Percentiles rank a stretch among this genome's conserved stretches.
These are phyloP conservation scores for Lasioglossum albipes DNA, from an alignment of 1,140 invertebrate species.

Conservation along the genomic window DNA sequence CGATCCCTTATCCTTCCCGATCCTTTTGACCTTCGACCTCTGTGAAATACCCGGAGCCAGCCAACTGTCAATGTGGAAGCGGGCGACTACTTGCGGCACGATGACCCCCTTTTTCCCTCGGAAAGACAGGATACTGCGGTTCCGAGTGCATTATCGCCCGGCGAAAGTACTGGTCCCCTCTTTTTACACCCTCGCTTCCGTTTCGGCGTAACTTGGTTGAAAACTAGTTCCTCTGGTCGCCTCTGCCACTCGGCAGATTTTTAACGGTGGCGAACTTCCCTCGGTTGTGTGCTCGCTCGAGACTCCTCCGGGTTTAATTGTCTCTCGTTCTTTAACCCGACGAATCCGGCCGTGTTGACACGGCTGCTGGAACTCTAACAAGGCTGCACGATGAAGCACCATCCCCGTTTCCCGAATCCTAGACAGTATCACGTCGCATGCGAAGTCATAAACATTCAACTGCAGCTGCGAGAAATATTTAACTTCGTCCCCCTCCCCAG, in stretches of 20 bases:
- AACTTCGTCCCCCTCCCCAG: no score
- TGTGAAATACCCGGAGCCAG: neutral
- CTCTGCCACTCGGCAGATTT: slow-evolving; percentile 5
- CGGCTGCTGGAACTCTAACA: no score
- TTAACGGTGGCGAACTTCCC: neutral
- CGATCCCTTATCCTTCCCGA: slow-evolving; percentile 27
- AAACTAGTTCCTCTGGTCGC: slow-evolving; percentile 38
- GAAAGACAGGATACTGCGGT: slow-evolving; percentile 41
- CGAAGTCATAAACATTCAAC: no score
- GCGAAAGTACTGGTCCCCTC: slow-evolving; percentile 22
- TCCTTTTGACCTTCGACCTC: slow-evolving; percentile 57
- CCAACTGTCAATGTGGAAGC: neutral
- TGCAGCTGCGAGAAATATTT: no score
- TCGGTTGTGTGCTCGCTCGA: neutral
- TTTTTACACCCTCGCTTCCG: slow-evolving; percentile 15
- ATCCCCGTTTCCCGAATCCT: no score
- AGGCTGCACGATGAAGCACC: no score
- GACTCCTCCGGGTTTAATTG: neutral
- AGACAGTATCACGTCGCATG: no score
- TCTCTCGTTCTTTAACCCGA: neutral
- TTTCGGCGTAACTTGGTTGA: slow-evolving; percentile 46
- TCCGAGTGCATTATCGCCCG: slow-evolving; percentile 44
- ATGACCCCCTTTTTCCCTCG: slow-evolving; percentile 28
- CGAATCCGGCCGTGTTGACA: no score
- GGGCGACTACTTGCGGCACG: slow-evolving; percentile 29